Evolutionary conservation across 2,888 invertebrate genomes (phyloP).

Genomic region (Parnassius smintheus): DNA sequence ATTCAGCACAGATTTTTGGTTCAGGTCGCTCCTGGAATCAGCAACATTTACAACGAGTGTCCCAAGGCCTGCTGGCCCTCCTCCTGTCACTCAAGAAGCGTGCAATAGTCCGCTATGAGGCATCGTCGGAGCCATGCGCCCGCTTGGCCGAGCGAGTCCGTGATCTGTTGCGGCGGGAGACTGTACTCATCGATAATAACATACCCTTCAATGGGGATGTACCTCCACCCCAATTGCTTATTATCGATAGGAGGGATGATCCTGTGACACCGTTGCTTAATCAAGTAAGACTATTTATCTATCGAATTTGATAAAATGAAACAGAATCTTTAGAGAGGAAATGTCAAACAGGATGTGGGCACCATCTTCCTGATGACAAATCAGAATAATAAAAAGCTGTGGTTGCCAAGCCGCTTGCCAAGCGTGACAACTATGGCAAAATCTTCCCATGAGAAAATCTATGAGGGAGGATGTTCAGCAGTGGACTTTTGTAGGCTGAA

Average conservation of each 20-base stretch:
- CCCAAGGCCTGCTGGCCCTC: slow-evolving; percentile 92
- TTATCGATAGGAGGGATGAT: slow-evolving; percentile 96
- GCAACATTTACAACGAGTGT: slow-evolving; percentile 87
- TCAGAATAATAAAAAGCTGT: too few species aligned
- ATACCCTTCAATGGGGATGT: slow-evolving; percentile 88
- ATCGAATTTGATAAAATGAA: not conserved
- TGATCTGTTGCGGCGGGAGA: slow-evolving; percentile 93
- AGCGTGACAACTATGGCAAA: too few species aligned
- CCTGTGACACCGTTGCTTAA: slow-evolving; percentile 97
- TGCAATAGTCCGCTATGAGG: slow-evolving; percentile 94
- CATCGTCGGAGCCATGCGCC: slow-evolving; percentile 91
- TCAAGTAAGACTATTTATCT: slow-evolving; percentile 78
- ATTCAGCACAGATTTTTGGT: too few species aligned
- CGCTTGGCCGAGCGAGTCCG: slow-evolving; percentile 92
- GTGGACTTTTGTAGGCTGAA: too few species aligned
- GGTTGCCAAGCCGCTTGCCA: too few species aligned
- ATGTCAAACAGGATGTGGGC: too few species aligned
- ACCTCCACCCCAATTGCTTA: slow-evolving; percentile 89
- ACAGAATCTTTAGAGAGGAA: too few species aligned
- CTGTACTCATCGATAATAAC: slow-evolving; percentile 92
- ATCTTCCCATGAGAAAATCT: too few species aligned
- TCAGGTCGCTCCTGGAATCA: slow-evolving; percentile 88
- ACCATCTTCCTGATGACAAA: too few species aligned
- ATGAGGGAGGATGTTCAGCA: too few species aligned
- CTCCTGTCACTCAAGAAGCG: slow-evolving; percentile 94